phyloP scores from a whole-genome alignment of 37 sponge, comb jelly and placozoan genomes.

The Mnemiopsis leidyi region DNA sequence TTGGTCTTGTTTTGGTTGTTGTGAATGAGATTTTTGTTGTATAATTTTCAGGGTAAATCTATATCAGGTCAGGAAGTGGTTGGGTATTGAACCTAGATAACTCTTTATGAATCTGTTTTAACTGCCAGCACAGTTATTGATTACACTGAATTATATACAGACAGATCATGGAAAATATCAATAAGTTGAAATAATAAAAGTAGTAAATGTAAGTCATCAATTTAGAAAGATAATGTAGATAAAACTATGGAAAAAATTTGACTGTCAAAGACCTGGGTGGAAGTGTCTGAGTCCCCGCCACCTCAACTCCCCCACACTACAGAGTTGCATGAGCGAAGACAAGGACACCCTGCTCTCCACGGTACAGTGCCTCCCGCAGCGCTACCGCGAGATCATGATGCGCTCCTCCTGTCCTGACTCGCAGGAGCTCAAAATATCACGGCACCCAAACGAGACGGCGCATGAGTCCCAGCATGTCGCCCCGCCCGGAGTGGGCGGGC shows the following conservation, averaged over 20 bases:
- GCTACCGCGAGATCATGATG: constrained; percentile 65
- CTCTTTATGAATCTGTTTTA: too few relatives aligned
- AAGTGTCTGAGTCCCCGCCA: not conserved
- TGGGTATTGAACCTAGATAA: too few relatives aligned
- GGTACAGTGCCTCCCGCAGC: constrained; percentile 65
- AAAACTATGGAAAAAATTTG: not conserved
- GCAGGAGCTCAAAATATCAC: constrained; percentile 62
- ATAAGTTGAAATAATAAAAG: too few relatives aligned
- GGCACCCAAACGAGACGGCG: constrained; percentile 44
- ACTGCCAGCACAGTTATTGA: too few relatives aligned
- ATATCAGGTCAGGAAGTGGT: too few relatives aligned
- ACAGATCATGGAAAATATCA: too few relatives aligned
- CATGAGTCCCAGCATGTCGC: not conserved
- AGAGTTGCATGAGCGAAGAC: constrained; percentile 44
- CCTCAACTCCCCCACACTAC: not conserved
- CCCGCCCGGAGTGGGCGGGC: not conserved
- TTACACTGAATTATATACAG: too few relatives aligned
- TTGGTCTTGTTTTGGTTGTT: too few relatives aligned
- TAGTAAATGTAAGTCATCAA: too few relatives aligned
- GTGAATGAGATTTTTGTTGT: too few relatives aligned
- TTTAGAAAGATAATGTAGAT: too few relatives aligned
- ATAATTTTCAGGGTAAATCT: too few relatives aligned
- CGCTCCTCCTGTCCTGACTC: constrained; percentile 37
- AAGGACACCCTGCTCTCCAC: constrained; percentile 61
- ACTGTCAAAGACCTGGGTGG: not conserved